Evolutionary conservation across 2,113 vertebrate genomes (phyloP).

Genomic region (Dipodomys merriami): DNA sequence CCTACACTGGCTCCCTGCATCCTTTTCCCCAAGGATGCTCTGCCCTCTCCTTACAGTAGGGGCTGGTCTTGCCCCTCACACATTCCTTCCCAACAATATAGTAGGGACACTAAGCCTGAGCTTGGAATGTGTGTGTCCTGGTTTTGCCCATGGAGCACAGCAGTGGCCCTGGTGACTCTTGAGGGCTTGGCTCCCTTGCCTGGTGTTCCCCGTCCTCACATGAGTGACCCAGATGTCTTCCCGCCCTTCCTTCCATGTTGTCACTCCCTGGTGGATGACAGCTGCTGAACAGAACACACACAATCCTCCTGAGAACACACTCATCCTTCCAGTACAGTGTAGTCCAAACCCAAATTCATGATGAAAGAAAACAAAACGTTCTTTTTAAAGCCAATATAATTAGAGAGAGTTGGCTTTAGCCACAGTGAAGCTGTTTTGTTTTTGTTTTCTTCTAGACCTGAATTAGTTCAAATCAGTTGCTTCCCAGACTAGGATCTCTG

Average conservation of each 20-base stretch:
- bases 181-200: not conserved
- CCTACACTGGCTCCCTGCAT: not conserved
- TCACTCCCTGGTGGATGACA: not conserved
- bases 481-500: too few species aligned
- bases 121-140: not conserved
- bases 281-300: not conserved
- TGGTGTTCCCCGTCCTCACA: not conserved
- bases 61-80: not conserved
- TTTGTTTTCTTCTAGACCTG: not conserved
- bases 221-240: fast-evolving
- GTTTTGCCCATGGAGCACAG: not conserved
- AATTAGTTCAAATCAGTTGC: not conserved
- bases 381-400: not conserved
- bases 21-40: not conserved
- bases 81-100: fast-evolving
- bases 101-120: not conserved
- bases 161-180: fast-evolving
- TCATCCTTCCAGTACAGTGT: not conserved
- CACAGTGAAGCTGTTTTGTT: fast-evolving
- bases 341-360: constrained; percentile 8
- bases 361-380: not conserved
- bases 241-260: not conserved
- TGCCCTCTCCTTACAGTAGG: not conserved
- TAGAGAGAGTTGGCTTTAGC: not conserved
- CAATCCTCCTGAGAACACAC: not conserved